Percentiles rank a stretch among this genome's conserved stretches.
phyloP scores from a whole-genome alignment of 2,113 vertebrate genomes.

The Corydoras maculifer region DNA sequence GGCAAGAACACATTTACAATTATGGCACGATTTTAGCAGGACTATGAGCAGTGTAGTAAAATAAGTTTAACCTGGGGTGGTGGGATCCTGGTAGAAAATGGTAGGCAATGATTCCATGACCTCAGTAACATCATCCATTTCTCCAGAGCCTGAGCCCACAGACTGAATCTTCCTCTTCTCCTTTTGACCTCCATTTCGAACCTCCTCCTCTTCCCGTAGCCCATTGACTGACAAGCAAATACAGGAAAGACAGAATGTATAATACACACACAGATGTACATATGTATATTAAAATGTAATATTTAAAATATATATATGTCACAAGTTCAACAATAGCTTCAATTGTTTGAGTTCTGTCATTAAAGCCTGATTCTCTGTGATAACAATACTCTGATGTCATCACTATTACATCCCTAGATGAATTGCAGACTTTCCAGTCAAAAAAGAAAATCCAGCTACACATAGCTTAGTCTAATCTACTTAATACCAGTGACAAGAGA shows the following conservation, averaged over 20 bases:
- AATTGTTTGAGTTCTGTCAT: too few species aligned
- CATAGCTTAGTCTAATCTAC: too few species aligned
- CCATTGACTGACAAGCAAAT: constrained; percentile 47
- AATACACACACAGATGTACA: not conserved
- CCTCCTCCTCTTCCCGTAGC: constrained; percentile 61
- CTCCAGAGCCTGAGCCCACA: constrained; percentile 58
- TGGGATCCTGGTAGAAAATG: constrained; percentile 52
- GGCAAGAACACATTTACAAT: not conserved
- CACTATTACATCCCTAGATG: too few species aligned
- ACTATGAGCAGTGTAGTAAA: too few species aligned
- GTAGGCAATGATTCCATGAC: constrained; percentile 52
- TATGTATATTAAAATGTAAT: not conserved
- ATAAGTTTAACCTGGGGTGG: constrained; percentile 38
- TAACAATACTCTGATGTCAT: too few species aligned
- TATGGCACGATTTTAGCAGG: not conserved
- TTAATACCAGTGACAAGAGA: too few species aligned
- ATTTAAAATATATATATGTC: too few species aligned
- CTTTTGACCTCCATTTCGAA: constrained; percentile 60
- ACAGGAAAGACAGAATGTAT: not conserved
- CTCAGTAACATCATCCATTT: constrained; percentile 55
- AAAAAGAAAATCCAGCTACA: too few species aligned
- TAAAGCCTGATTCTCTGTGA: too few species aligned
- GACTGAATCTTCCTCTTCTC: constrained; percentile 57
- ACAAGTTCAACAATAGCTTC: too few species aligned
- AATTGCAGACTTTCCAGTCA: too few species aligned